phyloP scores from a whole-genome alignment of 2,888 invertebrate genomes.

The Heliconius charithonia region DNA sequence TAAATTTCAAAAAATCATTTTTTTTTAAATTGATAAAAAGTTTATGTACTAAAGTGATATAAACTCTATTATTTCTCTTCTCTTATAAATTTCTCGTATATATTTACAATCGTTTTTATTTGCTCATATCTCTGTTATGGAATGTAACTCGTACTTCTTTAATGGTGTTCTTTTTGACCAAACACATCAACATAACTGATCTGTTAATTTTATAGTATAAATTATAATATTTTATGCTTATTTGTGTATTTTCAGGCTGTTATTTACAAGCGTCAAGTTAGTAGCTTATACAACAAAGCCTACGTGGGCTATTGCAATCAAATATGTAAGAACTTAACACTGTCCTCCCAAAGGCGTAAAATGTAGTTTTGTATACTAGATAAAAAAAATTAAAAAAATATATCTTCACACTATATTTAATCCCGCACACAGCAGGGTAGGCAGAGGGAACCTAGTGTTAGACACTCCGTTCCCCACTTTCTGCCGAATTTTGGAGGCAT shows the following conservation, averaged over 20 bases:
- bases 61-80: too few species aligned
- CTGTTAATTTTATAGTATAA: not conserved
- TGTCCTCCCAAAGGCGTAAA: not conserved
- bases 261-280: not conserved
- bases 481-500: too few species aligned
- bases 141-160: too few species aligned
- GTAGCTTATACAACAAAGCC: not conserved
- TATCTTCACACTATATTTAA: too few species aligned
- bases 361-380: not conserved
- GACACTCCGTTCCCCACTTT: too few species aligned
- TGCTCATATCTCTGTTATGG: too few species aligned
- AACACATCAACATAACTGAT: not conserved
- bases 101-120: not conserved
- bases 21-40: not conserved
- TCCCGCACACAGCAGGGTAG: too few species aligned
- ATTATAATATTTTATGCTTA: not conserved
- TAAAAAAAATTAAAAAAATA: too few species aligned
- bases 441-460: too few species aligned
- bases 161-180: not conserved
- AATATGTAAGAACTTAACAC: constrained; percentile 4
- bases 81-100: not conserved
- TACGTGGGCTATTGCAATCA: not conserved
- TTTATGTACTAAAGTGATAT: not conserved
- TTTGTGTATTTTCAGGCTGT: not conserved
- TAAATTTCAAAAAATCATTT: not conserved